Base-by-base conservation (phyloP, 1,140 invertebrate species). In the Aphidius gifuensis region DNA sequence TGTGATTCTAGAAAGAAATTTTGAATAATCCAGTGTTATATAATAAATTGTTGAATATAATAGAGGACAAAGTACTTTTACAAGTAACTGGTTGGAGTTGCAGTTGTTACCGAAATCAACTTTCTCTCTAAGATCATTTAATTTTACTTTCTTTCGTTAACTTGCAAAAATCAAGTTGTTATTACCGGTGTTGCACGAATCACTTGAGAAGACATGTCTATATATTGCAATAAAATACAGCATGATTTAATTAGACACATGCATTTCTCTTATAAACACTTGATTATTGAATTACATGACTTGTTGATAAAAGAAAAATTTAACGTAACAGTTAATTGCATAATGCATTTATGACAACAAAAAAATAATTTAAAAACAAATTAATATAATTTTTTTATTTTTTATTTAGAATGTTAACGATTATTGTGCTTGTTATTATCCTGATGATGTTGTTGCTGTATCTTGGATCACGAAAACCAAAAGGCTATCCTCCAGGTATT, bases 401-500 rank as follows among this genome's bases (percentile, higher is more conserved):
- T n/a, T n/a, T n/a, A n/a, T n/a, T n/a, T 55, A 77, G 72, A 16
- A 69, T 68, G 62, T 42, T 76, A 32, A 1, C 40, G 60, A 32
- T 69, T 68, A 23, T 50, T 66, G n/a, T 82, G 9, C 67, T 84
- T 50, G 72, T 85, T 46, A 67, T 86, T 6, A 73, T 84, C 47
- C 74, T 83, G 3, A 60, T 88, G 23, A 68, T 86, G 7, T 70
- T 91, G 5, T 71, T 84, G 9, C 64, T 80, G 9, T 87, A 86
- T 62, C 71, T 87, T 65, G 86, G 87, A 49, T 85, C 85, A 2
- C 76, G 82, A 47, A 92, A 92, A 75, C 91, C 91, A 0, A 84
- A 83, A 61, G 88, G 88, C 56, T 92, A 88, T 79, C 91, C 90
- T 21, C 90, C 90, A 66, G 91, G 83, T 84, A 73, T 55, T 46